A percentile compares a stretch with the other conserved stretches of the same genome.
Evolutionary conservation across 2,797 vertebrate species (phyloP).

Genomic region (Erethizon dorsatum): DNA sequence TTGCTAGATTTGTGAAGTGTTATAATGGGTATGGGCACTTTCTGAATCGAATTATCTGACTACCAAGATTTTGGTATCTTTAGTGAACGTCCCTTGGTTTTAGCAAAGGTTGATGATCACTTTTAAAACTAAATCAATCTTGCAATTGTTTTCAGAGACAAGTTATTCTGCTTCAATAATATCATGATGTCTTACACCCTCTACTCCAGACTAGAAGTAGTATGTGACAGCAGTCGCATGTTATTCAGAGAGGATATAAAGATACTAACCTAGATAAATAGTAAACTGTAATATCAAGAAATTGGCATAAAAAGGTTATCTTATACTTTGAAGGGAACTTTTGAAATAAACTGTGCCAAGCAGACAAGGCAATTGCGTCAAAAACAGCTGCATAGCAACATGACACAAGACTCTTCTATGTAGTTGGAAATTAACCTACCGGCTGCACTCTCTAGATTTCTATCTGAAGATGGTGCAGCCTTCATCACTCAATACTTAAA

Average conservation of each 20-base stretch:
- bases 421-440: conserved; percentile 59
- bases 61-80: background rate
- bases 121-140: conserved; percentile 20
- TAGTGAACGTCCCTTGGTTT: background rate
- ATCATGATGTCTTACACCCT: background rate
- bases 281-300: conserved; percentile 44
- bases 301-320: conserved; percentile 37
- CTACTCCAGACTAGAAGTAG: background rate
- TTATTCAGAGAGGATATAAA: background rate
- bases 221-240: background rate
- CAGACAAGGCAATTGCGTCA: conserved; percentile 30
- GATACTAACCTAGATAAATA: conserved; percentile 56
- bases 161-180: background rate
- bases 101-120: background rate
- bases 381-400: conserved; percentile 54
- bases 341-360: conserved; percentile 61
- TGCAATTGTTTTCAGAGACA: background rate
- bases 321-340: conserved; percentile 4
- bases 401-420: conserved; percentile 30
- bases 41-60: conserved; percentile 29
- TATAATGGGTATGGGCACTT: background rate
- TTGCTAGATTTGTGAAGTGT: background rate
- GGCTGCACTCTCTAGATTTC: background rate
- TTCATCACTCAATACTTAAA: conserved; percentile 66
- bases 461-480: conserved; percentile 22